phyloP scores from a whole-genome alignment of 2,113 vertebrate species.

The Coracopsis vasa region DNA sequence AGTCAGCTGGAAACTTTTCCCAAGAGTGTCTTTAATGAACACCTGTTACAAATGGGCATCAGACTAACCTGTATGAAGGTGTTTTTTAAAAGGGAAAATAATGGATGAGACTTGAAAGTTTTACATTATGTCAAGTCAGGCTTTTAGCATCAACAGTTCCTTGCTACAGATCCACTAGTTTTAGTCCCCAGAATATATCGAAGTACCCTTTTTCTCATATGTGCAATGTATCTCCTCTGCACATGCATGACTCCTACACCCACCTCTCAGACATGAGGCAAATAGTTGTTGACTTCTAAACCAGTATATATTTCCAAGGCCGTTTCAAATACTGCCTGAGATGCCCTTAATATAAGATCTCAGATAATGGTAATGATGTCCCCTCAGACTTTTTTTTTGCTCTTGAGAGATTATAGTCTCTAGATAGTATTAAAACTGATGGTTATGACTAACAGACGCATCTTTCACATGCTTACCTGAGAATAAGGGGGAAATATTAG shows the following conservation, averaged over 20 bases:
- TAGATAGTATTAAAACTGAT: background rate
- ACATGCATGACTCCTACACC: background rate
- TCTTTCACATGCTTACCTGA: background rate
- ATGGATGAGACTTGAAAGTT: background rate
- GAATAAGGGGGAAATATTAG: background rate
- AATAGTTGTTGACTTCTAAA: background rate
- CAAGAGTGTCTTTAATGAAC: background rate
- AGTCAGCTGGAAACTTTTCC: background rate
- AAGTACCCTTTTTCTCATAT: background rate
- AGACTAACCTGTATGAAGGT: fast-evolving
- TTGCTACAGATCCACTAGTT: background rate
- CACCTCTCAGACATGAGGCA: background rate
- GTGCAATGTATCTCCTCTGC: background rate
- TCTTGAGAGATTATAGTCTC: background rate
- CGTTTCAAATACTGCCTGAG: background rate
- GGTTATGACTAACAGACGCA: background rate
- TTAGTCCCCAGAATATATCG: background rate
- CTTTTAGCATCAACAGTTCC: background rate
- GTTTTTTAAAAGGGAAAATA: background rate
- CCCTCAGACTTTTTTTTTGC: background rate
- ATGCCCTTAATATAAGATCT: background rate
- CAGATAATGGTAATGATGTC: background rate
- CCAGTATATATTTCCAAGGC: background rate
- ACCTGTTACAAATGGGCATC: background rate
- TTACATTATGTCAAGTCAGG: background rate